phyloP scores from a whole-genome alignment of 2,888 invertebrate species.

The Tineola bisselliella region DNA sequence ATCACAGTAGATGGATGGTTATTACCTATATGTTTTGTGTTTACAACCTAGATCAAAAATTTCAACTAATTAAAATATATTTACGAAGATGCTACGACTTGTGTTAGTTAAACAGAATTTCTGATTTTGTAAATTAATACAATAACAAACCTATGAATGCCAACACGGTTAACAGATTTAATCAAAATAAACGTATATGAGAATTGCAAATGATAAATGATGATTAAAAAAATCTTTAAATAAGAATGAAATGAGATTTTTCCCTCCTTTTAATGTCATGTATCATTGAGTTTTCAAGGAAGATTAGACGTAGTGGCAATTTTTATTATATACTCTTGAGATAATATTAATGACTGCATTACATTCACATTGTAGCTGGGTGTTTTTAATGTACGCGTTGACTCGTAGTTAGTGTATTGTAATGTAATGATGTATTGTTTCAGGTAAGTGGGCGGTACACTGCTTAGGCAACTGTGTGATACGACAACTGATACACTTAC shows the following conservation, averaged over 20 bases:
- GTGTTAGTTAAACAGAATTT: no score
- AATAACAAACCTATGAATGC: no score
- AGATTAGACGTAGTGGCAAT: not conserved
- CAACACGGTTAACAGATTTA: no score
- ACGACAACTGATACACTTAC: conserved; percentile 36
- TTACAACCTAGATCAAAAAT: not conserved
- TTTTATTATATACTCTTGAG: not conserved
- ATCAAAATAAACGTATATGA: no score
- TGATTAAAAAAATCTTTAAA: no score
- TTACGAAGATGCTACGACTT: no score
- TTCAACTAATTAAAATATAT: not conserved
- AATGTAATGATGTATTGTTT: conserved; percentile 66
- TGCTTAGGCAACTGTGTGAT: conserved; percentile 39
- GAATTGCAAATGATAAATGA: no score
- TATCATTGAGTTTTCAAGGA: not conserved
- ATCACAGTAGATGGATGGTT: conserved; percentile 8
- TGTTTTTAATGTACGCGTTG: conserved; percentile 36
- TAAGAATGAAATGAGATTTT: no score
- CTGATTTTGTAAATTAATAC: no score
- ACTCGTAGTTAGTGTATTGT: conserved; percentile 51
- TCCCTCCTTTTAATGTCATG: not conserved
- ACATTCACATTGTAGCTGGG: conserved; percentile 25
- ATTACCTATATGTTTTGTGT: conserved; percentile 1
- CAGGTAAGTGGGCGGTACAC: conserved; percentile 58
- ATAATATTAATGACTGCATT: conserved; percentile 3